phyloP scores from a whole-genome alignment of 2,113 vertebrate genomes.

The Entosphenus tridentatus region DNA sequence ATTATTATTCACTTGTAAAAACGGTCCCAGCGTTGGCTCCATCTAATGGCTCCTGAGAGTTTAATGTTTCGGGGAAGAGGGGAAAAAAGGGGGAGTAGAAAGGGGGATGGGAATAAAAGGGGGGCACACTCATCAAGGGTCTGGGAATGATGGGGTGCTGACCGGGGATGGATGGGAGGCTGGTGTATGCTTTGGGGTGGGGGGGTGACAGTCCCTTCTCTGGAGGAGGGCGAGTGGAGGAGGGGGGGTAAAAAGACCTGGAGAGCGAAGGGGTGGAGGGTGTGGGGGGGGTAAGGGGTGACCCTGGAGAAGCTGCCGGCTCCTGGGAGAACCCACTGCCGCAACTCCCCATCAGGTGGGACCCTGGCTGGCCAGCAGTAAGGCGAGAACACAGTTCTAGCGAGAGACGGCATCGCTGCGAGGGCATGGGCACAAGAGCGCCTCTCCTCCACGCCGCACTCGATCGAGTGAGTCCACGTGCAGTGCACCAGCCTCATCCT shows the following conservation, averaged over 20 bases:
- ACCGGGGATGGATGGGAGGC: too few relatives aligned
- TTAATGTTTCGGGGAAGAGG: not conserved
- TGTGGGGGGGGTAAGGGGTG: not conserved
- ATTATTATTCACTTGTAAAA: not conserved
- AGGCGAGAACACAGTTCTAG: too few relatives aligned
- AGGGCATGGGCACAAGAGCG: too few relatives aligned
- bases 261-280: not conserved
- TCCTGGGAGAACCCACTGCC: not conserved
- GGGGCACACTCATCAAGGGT: too few relatives aligned
- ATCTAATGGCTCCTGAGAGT: constrained; percentile 5
- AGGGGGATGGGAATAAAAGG: not conserved
- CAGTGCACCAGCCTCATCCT: too few relatives aligned
- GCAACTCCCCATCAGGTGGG: not conserved
- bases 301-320: not conserved
- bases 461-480: too few relatives aligned
- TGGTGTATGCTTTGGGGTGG: too few relatives aligned
- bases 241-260: not conserved
- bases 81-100: not conserved
- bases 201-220: not conserved
- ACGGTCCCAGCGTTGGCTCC: not conserved
- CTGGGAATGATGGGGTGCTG: too few relatives aligned
- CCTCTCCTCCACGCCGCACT: too few relatives aligned
- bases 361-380: too few relatives aligned
- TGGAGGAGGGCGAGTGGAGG: not conserved
- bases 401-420: too few relatives aligned